phyloP scores from a whole-genome alignment of 2,888 invertebrate genomes.

The Drosophila longiperda region DNA sequence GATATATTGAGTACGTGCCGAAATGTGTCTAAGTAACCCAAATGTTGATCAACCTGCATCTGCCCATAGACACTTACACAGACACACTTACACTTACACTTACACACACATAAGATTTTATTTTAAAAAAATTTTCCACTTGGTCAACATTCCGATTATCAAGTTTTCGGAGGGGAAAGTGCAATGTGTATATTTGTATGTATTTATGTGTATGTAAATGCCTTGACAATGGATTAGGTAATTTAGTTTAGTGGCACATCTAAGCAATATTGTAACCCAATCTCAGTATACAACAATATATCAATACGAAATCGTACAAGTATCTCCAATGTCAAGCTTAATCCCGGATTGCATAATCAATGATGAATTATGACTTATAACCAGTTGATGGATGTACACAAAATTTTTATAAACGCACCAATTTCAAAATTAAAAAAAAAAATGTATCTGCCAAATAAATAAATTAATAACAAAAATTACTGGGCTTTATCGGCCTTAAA shows the following conservation, averaged over 20 bases:
- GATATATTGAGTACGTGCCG: constrained; percentile 49
- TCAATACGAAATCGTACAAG: not conserved
- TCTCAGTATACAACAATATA: not conserved
- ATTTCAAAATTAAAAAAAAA: not conserved
- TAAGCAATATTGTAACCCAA: not conserved
- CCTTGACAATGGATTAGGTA: constrained; percentile 4
- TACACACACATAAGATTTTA: constrained; percentile 21
- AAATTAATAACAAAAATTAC: not conserved
- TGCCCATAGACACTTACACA: not conserved
- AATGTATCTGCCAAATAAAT: not conserved
- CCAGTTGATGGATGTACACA: not conserved
- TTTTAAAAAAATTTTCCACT: constrained; percentile 66
- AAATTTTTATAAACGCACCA: not conserved
- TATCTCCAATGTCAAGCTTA: not conserved
- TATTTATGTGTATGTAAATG: constrained; percentile 3
- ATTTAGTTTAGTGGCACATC: not conserved
- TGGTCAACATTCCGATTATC: constrained; percentile 54
- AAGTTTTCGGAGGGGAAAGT: constrained; percentile 50
- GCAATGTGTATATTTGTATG: constrained; percentile 17
- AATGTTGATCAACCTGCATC: constrained; percentile 37
- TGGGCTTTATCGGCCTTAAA: not conserved
- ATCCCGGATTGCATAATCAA: not conserved
- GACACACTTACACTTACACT: constrained; percentile 16
- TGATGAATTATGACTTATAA: not conserved
- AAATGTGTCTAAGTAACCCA: constrained; percentile 35